Evolutionary conservation across 2,113 vertebrate species (phyloP), one percentile per base, ranked within the genome.

Genomic region (Burhinus oedicnemus): DNA sequence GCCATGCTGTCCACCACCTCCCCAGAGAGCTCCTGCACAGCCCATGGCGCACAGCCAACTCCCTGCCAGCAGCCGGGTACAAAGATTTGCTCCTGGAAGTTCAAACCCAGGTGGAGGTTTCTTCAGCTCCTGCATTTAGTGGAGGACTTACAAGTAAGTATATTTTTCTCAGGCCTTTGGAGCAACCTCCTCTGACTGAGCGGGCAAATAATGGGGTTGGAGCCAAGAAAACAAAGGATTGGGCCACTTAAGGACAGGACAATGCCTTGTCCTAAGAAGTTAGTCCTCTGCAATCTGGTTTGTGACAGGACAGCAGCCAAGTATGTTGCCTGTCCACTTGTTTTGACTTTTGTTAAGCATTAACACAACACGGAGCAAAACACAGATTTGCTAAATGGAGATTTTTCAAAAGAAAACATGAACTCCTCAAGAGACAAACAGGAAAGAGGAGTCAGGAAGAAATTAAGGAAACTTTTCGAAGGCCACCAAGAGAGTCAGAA

Each of bases 1-100:
- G 9, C 45, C 0, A 0, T 44, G 58, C 32, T 85, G 27, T 32
- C 30, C n/a, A 16, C 27, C 1, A 1, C 8, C 11, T 87, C n/a
- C 47, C 52, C 36, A 14, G 45, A 76, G 19, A 44, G 45, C 22
- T 86, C 26, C 49, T 49, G 29, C 20, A 12, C 11, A 55, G n/a
- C 20, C 16, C 44, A 10, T 0, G 3, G 60, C 0, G 8, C 49
- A 51, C n/a, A 42, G 49, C 16, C 4, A 1, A 12, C 18, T 89
- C 44, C 34, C 51, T 83, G 38, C 11, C 44, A 69, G 70, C 15
- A 87, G 9, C 34, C 6, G 1, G 16, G 2, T 66, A 25, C n/a
- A 71, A 70, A 83, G 42, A 32, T 68, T 86, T 75, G 6, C 26
- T 91, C 19, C 25, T 62, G 58, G 16, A 86, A 66, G 7, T n/a